Evolutionary conservation across 2,888 invertebrate species (phyloP).

Genomic region (Stramonita haemastoma): DNA sequence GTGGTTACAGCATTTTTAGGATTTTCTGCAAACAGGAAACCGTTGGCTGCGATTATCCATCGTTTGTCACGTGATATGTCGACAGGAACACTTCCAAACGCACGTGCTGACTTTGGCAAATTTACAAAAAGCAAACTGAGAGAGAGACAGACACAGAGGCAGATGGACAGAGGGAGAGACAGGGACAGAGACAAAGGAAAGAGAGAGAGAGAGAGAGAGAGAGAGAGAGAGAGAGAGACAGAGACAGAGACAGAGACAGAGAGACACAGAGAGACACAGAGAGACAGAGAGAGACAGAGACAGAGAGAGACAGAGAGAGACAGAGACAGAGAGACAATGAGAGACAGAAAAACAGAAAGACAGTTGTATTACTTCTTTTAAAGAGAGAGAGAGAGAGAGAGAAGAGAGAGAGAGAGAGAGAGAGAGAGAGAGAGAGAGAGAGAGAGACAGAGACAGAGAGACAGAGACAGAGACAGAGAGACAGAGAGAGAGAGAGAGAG

Average conservation of each 20-base stretch:
- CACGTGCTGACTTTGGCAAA: neutral
- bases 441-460: neutral
- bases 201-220: neutral
- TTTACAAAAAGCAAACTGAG: neutral
- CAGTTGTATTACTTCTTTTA: no score
- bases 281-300: no score
- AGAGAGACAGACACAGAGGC: neutral
- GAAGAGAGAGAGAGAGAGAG: neutral
- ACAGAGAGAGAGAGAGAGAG: neutral
- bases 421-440: neutral
- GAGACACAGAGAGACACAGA: neutral
- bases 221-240: constrained; percentile 6
- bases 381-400: neutral
- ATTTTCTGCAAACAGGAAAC: no score
- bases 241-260: neutral
- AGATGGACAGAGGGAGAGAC: no score
- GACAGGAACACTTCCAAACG: no score
- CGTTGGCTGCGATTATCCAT: no score
- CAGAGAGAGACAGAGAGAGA: no score
- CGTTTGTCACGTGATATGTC: no score
- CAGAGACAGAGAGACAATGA: no score
- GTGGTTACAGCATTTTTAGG: no score
- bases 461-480: neutral
- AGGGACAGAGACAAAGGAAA: neutral
- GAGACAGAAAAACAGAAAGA: no score